Evolutionary conservation across 1,140 invertebrate species (phyloP), one percentile per base, ranked within the genome.

Genomic region (Ctenoplectra terminalis): DNA sequence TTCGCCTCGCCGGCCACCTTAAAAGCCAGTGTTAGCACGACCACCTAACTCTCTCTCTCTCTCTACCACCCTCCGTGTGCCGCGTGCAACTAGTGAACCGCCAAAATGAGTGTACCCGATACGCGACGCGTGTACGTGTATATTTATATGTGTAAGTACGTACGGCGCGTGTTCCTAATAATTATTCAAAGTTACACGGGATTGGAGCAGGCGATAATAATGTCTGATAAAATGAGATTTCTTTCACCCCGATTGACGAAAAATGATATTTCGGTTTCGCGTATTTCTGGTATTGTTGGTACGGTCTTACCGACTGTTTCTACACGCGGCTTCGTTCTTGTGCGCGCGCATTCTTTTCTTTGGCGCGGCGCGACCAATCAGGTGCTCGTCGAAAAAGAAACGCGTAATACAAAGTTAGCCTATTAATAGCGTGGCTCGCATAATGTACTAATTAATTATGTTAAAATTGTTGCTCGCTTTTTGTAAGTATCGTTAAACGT

Each of bases 61-160:
- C 26, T 37, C 46, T 26, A 31, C n/a, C 60, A 43, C 52, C 50
- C 48, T 71, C 26, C 86, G 83, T 81, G 69, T 87, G 86, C 83
- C 87, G 87, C 87, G 87, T 88, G 83, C 83, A 83, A 88, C 87
- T 87, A 72, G 78, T 87, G 78, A 87, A 88, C 87, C 87, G 87
- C 87, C 87, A 88, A 88, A 88, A 88, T 69, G 72, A 74, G 46
- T 46, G 15, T 48, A 61, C 69, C 48, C 67, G 64, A 46, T 69
- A 52, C 23, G 11, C 48, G 11, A 46, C 6, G 23, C 20, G 8
- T 52, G 8, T 70, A 3, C 23, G 26, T 50, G 15, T 50, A 17
- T 52, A 31, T 54, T 1, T 74, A 31, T 58, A 9, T 31, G n/a
- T n/a, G 20, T 60, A 15, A 60, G 6, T 46, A 13, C 17, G 31